Evolutionary conservation across 2,797 vertebrate species (phyloP).

Genomic region (Fringilla coelebs): DNA sequence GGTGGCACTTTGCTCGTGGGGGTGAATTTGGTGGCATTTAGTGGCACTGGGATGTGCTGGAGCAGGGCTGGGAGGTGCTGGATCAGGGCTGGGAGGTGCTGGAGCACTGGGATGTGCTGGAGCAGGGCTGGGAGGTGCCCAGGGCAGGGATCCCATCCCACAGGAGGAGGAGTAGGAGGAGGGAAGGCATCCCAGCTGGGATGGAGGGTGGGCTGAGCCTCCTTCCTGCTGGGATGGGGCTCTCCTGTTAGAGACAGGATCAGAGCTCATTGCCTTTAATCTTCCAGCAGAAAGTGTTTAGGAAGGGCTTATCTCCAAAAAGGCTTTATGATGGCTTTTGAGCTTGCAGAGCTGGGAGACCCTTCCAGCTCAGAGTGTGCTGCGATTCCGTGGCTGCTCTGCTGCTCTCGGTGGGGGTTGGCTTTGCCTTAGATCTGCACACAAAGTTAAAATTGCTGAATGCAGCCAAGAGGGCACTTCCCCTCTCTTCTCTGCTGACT

Average conservation of each 20-base stretch:
- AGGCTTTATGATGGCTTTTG: slow-evolving; percentile 38
- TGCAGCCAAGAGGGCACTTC: background rate
- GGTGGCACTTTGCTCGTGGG: rapidly evolving
- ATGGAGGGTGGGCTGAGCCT: background rate
- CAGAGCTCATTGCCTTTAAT: slow-evolving; percentile 35
- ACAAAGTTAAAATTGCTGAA: background rate
- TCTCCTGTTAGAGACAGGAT: background rate
- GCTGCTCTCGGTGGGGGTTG: background rate
- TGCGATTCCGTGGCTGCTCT: background rate
- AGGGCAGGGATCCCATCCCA: background rate
- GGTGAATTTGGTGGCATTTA: background rate
- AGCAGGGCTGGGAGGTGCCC: background rate
- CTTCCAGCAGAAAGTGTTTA: slow-evolving; percentile 29
- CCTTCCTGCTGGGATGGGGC: background rate
- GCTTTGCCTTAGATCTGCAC: background rate
- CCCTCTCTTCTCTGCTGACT: background rate
- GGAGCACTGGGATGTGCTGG: no score
- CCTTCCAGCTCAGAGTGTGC: background rate
- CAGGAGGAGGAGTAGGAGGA: background rate
- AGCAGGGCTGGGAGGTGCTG: no score
- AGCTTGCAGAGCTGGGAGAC: slow-evolving; percentile 47
- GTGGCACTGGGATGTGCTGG: background rate
- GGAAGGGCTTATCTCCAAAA: slow-evolving; percentile 53
- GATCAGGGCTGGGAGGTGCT: background rate
- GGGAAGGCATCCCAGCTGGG: background rate